Conservation (phyloP, 2,797 vertebrate genomes). For the Diplodus sargus region DNA sequence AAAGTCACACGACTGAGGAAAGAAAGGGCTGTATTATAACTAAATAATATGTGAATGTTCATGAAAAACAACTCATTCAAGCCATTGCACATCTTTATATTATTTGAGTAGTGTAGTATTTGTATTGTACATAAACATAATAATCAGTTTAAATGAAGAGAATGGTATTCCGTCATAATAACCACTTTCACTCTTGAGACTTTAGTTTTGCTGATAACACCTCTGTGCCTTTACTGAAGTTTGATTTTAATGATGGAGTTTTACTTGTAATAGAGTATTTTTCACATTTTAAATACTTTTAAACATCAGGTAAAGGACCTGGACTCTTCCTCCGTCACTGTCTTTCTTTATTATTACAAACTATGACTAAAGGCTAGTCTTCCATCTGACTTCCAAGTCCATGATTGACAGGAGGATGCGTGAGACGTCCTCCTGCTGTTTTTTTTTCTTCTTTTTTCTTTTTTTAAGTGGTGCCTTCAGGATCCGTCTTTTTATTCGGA, state of each 20-base stretch:
- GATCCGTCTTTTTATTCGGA: not conserved
- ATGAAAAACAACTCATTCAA: no score
- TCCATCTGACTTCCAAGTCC: not conserved
- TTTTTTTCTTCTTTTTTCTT: no score
- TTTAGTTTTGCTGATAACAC: not conserved
- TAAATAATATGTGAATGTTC: not conserved
- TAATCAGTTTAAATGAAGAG: not conserved
- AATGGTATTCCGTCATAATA: not conserved
- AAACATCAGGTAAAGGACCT: not conserved
- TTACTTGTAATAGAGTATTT: not conserved
- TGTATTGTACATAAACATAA: no score
- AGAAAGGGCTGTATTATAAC: not conserved
- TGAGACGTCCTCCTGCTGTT: not conserved
- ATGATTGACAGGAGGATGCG: not conserved
- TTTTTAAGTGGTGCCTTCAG: not conserved
- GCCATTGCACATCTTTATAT: no score
- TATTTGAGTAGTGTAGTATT: no score
- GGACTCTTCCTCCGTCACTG: not conserved
- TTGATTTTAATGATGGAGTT: not conserved
- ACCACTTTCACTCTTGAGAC: not conserved
- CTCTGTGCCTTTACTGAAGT: not conserved
- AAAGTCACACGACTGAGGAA: not conserved
- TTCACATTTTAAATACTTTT: no score
- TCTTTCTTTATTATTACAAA: not conserved
- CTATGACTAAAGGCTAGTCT: not conserved